Evolutionary conservation across 2,888 invertebrate genomes (phyloP).

Genomic region (Sacculina carcini): DNA sequence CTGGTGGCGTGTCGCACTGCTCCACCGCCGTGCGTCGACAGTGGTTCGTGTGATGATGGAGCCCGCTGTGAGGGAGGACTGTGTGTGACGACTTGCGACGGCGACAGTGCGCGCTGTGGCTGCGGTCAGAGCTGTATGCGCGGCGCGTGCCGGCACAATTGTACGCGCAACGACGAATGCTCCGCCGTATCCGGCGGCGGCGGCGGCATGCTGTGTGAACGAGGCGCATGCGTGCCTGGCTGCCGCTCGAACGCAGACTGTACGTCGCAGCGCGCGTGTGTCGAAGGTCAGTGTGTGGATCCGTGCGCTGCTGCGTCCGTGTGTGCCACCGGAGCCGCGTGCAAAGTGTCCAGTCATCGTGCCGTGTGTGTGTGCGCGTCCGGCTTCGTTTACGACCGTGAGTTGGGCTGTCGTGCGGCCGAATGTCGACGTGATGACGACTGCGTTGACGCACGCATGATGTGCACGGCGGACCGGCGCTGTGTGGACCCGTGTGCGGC

Average conservation of each 20-base stretch:
- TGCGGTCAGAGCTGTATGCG: conserved; percentile 53
- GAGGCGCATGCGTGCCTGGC: conserved; percentile 37
- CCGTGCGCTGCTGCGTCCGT: conserved; percentile 37
- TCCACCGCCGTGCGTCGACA: conserved; percentile 30
- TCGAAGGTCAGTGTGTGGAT: conserved; percentile 30
- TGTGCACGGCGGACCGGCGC: conserved; percentile 44
- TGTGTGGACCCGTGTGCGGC: conserved; percentile 45
- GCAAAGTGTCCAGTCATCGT: conserved; percentile 15
- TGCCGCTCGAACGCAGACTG: conserved; percentile 57
- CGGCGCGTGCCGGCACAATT: conserved; percentile 44
- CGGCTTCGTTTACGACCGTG: conserved; percentile 45
- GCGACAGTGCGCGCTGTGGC: conserved; percentile 39
- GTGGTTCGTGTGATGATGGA: background rate
- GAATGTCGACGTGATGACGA: conserved; percentile 14
- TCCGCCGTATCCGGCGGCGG: conserved; percentile 50
- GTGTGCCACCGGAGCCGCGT: conserved; percentile 23
- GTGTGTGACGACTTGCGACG: too few relatives aligned
- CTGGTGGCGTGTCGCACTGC: conserved; percentile 46
- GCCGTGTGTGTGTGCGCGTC: conserved; percentile 65
- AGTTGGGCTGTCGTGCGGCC: conserved; percentile 41
- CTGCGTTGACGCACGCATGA: conserved; percentile 24
- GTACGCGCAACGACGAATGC: conserved; percentile 37
- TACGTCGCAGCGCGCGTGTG: conserved; percentile 45
- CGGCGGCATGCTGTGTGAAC: conserved; percentile 42
- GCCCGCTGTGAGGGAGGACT: conserved; percentile 34